phyloP scores from a whole-genome alignment of 2,888 invertebrate genomes.

The Amphipoea lucens region DNA sequence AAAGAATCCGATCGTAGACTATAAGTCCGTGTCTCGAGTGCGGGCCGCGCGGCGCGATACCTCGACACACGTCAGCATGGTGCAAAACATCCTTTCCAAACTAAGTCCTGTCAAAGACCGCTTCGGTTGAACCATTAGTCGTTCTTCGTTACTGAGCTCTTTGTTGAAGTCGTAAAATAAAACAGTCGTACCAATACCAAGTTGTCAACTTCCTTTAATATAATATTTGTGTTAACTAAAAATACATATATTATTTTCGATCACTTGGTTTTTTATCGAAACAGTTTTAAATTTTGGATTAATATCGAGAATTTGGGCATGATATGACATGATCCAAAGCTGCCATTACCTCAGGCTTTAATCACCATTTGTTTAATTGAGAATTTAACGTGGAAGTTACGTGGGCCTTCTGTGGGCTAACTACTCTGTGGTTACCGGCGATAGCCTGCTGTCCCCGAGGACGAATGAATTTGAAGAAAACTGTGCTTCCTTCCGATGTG shows the following conservation, averaged over 20 bases:
- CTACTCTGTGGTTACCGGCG: neutral
- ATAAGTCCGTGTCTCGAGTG: neutral
- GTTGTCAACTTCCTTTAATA: neutral
- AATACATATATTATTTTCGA: neutral
- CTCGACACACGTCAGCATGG: neutral
- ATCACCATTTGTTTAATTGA: neutral
- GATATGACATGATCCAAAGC: neutral
- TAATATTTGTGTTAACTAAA: neutral
- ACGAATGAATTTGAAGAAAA: slow-evolving; percentile 15
- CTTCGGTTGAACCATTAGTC: neutral
- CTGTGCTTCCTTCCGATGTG: neutral
- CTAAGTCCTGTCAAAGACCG: too few species aligned
- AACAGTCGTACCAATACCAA: neutral
- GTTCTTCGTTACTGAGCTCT: neutral
- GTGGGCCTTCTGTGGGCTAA: neutral
- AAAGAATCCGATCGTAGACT: slow-evolving; percentile 1
- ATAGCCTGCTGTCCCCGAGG: neutral
- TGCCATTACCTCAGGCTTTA: neutral
- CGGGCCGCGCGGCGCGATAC: neutral
- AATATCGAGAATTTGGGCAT: neutral
- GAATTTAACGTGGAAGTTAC: neutral
- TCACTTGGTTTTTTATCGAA: neutral
- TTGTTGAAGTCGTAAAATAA: neutral
- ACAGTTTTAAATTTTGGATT: neutral
- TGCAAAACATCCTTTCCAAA: neutral